Conservation (phyloP, 2,113 vertebrate genomes). For the Chlamydotis undulata region DNA sequence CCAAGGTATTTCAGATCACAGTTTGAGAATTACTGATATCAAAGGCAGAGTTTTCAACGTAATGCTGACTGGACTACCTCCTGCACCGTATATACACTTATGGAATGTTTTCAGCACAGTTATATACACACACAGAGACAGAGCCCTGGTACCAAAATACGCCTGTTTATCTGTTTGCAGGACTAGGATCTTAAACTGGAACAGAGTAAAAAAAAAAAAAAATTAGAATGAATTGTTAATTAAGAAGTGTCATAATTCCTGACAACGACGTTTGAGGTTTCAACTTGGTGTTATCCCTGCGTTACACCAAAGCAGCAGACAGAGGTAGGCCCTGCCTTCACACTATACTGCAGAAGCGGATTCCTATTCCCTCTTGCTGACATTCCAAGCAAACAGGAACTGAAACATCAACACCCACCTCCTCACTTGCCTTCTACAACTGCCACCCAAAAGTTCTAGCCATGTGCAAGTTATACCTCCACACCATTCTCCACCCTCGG, state of each 20-base stretch:
- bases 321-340: not conserved
- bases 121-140: not conserved
- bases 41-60: not conserved
- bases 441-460: not conserved
- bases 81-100: fast-evolving
- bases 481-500: not conserved
- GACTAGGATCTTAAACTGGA: not conserved
- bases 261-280: not conserved
- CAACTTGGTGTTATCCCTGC: not conserved
- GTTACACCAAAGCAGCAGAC: not conserved
- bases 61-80: not conserved
- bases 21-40: not conserved
- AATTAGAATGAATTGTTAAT: not conserved
- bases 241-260: not conserved
- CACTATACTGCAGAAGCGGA: not conserved
- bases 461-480: not conserved
- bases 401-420: not conserved
- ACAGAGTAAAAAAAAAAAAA: not conserved
- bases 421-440: not conserved
- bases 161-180: not conserved
- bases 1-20: not conserved
- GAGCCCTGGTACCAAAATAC: not conserved
- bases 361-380: not conserved
- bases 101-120: not conserved
- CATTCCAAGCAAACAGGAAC: not conserved